phyloP scores from a whole-genome alignment of 2,113 vertebrate species.

The Planiliza haematocheilus region DNA sequence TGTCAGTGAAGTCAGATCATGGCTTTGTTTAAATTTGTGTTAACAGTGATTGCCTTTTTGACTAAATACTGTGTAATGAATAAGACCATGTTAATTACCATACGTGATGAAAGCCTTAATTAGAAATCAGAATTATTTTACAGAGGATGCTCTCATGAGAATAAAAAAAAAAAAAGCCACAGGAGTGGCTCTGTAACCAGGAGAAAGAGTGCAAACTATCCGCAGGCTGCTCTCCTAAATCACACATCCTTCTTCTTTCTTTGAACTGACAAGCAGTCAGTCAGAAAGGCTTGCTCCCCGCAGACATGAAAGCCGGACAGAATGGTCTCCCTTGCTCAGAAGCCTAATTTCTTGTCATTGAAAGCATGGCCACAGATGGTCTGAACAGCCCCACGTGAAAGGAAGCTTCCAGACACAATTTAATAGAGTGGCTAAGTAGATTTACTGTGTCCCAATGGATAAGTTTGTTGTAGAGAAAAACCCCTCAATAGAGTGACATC shows the following conservation, averaged over 20 bases:
- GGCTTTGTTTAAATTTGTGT: background rate
- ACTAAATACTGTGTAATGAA: background rate
- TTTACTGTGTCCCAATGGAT: constrained; percentile 47
- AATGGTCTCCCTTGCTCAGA: constrained; percentile 33
- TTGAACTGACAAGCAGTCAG: constrained; percentile 43
- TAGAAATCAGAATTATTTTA: constrained; percentile 13
- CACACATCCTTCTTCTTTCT: constrained; percentile 14
- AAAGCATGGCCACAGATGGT: constrained; percentile 63
- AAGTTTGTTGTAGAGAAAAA: constrained; percentile 11
- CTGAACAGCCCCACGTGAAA: constrained; percentile 47
- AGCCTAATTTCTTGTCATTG: constrained; percentile 38
- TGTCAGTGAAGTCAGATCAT: too few relatives aligned
- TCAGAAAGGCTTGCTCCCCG: constrained; percentile 23
- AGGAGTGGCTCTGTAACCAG: background rate
- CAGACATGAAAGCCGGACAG: constrained; percentile 28
- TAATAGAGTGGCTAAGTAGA: constrained; percentile 59
- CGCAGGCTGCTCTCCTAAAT: constrained; percentile 24
- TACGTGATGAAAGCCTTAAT: constrained; percentile 8
- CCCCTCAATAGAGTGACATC: constrained; percentile 24
- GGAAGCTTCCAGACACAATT: constrained; percentile 57
- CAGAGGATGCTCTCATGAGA: background rate
- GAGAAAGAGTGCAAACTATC: constrained; percentile 18
- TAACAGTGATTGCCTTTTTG: background rate
- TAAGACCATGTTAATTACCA: background rate
- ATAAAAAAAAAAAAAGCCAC: background rate